Evolutionary conservation across 2,113 vertebrate species (phyloP).

Genomic region (Campylomormyrus tamandua): DNA sequence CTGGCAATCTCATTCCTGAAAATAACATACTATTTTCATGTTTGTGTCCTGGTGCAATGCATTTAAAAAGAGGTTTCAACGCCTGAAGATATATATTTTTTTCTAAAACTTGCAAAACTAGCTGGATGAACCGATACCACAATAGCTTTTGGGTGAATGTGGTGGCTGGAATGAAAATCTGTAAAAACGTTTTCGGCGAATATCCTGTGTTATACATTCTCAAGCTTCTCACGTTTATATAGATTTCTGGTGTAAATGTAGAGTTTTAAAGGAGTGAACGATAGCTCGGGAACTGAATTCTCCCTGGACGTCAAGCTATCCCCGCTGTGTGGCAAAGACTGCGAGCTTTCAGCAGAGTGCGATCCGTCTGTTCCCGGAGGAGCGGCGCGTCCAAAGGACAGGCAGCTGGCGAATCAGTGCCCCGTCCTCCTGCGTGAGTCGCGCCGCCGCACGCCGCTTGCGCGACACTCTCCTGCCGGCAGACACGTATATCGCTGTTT

Average conservation of each 20-base stretch:
- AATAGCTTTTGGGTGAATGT: neutral
- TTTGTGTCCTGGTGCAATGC: neutral
- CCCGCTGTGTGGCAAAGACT: neutral
- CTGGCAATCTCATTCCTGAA: neutral
- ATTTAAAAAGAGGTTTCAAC: neutral
- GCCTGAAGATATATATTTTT: neutral
- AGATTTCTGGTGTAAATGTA: neutral
- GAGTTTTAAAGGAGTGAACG: neutral
- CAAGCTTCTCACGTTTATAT: neutral
- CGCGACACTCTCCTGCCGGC: neutral
- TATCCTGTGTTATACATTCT: neutral
- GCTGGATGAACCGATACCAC: neutral
- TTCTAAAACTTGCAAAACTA: neutral
- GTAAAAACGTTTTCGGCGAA: neutral
- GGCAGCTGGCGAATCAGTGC: slow-evolving; percentile 19
- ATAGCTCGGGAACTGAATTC: neutral
- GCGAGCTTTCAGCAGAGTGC: neutral
- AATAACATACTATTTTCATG: neutral
- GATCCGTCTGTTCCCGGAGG: slow-evolving; percentile 20
- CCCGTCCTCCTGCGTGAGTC: slow-evolving; percentile 51
- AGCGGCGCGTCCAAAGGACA: slow-evolving; percentile 43
- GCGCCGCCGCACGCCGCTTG: neutral
- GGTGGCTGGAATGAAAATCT: neutral
- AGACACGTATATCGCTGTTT: neutral
- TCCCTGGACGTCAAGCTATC: neutral